Evolutionary conservation across 2,888 invertebrate species (phyloP), one percentile per base, ranked within the genome.

Genomic region (Junonia oenone): DNA sequence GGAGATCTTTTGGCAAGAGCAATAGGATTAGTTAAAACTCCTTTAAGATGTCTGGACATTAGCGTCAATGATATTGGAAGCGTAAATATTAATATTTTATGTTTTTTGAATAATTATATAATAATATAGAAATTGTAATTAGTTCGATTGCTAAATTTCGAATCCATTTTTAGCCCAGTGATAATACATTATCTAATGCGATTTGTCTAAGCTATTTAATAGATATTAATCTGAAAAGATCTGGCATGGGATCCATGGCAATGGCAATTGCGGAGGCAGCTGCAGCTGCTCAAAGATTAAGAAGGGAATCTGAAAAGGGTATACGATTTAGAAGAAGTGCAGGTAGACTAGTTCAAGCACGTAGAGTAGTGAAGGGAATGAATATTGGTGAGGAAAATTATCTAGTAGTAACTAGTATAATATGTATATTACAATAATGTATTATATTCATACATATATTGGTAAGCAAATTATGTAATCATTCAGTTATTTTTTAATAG

Each of bases 1-100:
- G 91, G 90, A 13, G 88, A 89, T 54, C 73, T 91, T 53, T 62
- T 91, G 53, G 91, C 91, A 13, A 73, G 91, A 62, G 90, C 91
- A 4, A 88, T 91, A 58, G 91, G 90, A 15, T 71, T 90, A 57
- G 85, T 86, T 0, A 90, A 88, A 69, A 89, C 91, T 15, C 91
- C 91, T 2, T 68, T 91, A 50, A 72, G 91, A 49, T 81, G 79
- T 11, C 71, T 91, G 58, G 90, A 91, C 58, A 71, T 91, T 58
- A 91, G 91, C 66, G 90, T 90, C 4, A 91, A 91, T 68, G 69
- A 90, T 58, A 85, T 91, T 63, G 91, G 91, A 52, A 81, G 84
- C 14, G 91, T 90, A 71, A 64, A 81, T 77, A 63, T 55, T 2
- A 37, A 15, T 5, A 3, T 19, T 6, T 19, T 11, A 19, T 5